These are phyloP conservation scores for Mnemiopsis leidyi DNA, from an alignment of 37 sponge, comb jelly and placozoan species.

Conservation along the genomic window DNA sequence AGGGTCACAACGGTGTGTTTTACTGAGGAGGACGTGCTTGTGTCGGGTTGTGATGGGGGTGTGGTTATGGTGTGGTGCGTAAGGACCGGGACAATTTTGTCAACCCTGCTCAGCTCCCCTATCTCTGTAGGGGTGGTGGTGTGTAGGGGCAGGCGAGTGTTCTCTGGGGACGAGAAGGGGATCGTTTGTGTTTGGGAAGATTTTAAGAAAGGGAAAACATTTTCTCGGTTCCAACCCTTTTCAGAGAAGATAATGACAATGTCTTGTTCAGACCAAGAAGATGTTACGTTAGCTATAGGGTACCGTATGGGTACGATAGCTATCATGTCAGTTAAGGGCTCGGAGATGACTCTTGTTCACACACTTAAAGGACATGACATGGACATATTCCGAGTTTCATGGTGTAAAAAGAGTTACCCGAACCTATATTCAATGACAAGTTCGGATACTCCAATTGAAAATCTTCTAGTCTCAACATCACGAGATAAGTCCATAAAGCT, in stretches of 20 bases:
- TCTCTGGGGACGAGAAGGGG: constrained; percentile 50
- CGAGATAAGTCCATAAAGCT: constrained; percentile 48
- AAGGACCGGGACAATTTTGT: not conserved
- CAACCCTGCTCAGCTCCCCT: not conserved
- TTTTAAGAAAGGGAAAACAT: not conserved
- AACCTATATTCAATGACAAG: not conserved
- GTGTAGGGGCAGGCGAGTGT: not conserved
- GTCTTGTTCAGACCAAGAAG: constrained; percentile 4
- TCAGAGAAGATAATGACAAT: constrained; percentile 46
- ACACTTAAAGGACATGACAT: constrained; percentile 54
- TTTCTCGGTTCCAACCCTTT: constrained; percentile 17
- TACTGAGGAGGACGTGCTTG: not conserved
- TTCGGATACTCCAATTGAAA: not conserved
- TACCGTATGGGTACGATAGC: constrained; percentile 25
- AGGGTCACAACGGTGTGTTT: constrained; percentile 27
- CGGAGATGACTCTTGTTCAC: not conserved
- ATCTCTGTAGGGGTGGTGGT: not conserved
- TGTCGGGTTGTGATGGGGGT: constrained; percentile 63
- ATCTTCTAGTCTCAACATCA: constrained; percentile 12
- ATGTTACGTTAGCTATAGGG: not conserved
- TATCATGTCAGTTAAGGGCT: not conserved
- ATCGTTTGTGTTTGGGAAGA: constrained; percentile 30
- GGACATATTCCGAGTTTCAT: constrained; percentile 45
- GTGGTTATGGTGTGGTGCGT: constrained; percentile 23
- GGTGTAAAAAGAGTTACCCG: not conserved